Evolutionary conservation across 1,140 invertebrate species (phyloP), one percentile per base, ranked within the genome.

Genomic region (Trachymyrmex septentrionalis): DNA sequence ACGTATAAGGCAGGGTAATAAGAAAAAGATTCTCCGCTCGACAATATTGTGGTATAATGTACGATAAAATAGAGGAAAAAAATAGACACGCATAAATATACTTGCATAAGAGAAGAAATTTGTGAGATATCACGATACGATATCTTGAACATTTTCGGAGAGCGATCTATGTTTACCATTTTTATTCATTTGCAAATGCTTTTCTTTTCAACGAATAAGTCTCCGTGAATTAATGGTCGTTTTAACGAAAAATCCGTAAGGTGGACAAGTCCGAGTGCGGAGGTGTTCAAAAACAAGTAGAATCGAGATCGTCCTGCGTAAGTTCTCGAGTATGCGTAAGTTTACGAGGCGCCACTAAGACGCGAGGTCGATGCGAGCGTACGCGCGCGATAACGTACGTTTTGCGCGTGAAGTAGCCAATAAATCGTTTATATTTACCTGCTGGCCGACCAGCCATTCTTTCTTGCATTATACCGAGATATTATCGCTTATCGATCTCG

Each of bases 341-440:
- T 82, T 82, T 72, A 72, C 80, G 80, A 67, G 80, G 80, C 69
- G 69, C 55, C 80, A 38, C 24, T 55, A 73, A 75, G 80, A 50
- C 80, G 69, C 80, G 69, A 84, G 80, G 80, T 63, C 69, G 53
- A 27, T 5, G 9, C 44, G 61, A 44, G 61, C 14, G 38, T 64
- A 27, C 48, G 19, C 21, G 75, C 44, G 16, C 75, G 44, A 78
- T 30, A 78, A 78, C 50, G 67, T n/a, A 5, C 21, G 63, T n/a
- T 71, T 61, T 4, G 38, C 30, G 24, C 24, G 53, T 21, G 21
- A 82, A 38, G 69, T 75, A 63, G 27, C 69, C 30, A 84, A 84
- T 84, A 84, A 84, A 75, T 84, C 80, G 69, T 55, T 75, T 61
- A 16, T 61, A 38, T 48, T 75, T 84, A 34, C 69, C 80, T 84